Percentiles rank a stretch among this genome's conserved stretches.
These are phyloP conservation scores for Litocranius walleri DNA, from an alignment of 2,113 vertebrate genomes.

Conservation along the genomic window DNA sequence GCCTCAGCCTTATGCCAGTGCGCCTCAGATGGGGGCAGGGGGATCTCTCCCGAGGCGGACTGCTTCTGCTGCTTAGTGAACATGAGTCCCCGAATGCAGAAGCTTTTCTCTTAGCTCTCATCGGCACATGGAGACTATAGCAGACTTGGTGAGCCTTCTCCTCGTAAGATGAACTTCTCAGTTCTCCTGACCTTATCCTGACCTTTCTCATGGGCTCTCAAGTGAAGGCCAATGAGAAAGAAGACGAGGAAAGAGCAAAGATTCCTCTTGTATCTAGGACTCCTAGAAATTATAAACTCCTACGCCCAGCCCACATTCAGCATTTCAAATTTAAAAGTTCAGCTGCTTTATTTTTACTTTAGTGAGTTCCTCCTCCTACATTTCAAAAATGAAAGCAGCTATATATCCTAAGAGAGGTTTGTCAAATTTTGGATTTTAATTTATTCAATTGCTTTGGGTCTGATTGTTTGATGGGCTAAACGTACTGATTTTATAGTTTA, in stretches of 20 bases:
- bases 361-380: not conserved
- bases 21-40: not conserved
- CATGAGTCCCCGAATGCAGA: not conserved
- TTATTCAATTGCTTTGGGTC: not conserved
- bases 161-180: not conserved
- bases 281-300: not conserved
- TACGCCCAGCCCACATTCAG: not conserved
- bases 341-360: not conserved
- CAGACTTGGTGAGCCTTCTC: too few species aligned
- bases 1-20: not conserved
- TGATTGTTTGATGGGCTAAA: not conserved
- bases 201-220: not conserved
- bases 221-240: not conserved
- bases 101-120: not conserved
- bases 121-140: not conserved
- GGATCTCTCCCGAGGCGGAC: accelerated
- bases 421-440: not conserved
- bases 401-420: not conserved
- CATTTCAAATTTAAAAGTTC: conserved; percentile 19
- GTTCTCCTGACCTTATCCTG: not conserved
- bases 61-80: not conserved
- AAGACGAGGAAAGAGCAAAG: not conserved
- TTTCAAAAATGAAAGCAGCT: conserved; percentile 8
- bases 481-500: not conserved
- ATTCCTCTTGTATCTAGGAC: not conserved